Evolutionary conservation across 2,888 invertebrate species (phyloP).

Genomic region (Ametastegia equiseti): DNA sequence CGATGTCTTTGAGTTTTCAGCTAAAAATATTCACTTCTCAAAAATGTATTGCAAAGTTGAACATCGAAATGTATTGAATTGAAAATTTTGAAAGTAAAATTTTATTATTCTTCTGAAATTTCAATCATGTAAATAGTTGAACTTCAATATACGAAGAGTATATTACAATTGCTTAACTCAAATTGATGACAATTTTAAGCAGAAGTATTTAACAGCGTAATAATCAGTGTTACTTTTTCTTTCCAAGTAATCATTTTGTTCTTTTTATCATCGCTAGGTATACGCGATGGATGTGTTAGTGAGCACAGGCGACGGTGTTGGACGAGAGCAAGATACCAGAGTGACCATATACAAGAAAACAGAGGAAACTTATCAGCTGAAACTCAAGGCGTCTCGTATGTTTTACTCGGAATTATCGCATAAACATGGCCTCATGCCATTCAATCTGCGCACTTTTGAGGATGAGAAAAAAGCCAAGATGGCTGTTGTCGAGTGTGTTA

Average conservation of each 20-base stretch:
- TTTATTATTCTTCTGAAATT: too few species aligned
- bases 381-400: slow-evolving; percentile 96
- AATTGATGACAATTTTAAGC: too few species aligned
- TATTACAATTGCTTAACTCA: too few species aligned
- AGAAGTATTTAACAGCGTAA: too few species aligned
- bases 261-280: slow-evolving; percentile 74
- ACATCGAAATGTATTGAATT: not conserved
- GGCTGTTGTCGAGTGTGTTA: slow-evolving; percentile 98
- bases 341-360: slow-evolving; percentile 99
- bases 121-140: too few species aligned
- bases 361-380: slow-evolving; percentile 97
- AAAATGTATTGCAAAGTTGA: too few species aligned
- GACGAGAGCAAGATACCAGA: slow-evolving; percentile 94
- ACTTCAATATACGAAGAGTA: too few species aligned
- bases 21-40: too few species aligned
- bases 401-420: slow-evolving; percentile 92
- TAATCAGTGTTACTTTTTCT: slow-evolving; percentile 8
- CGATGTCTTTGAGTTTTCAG: too few species aligned
- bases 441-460: slow-evolving; percentile 95
- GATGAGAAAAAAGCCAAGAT: slow-evolving; percentile 98
- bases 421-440: slow-evolving; percentile 98
- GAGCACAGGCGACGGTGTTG: slow-evolving; percentile 96
- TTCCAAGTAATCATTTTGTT: not conserved
- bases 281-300: slow-evolving; percentile 99
- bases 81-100: slow-evolving; percentile 6